Evolutionary conservation across 2,113 vertebrate genomes (phyloP).

Genomic region (Crotalus viridis): DNA sequence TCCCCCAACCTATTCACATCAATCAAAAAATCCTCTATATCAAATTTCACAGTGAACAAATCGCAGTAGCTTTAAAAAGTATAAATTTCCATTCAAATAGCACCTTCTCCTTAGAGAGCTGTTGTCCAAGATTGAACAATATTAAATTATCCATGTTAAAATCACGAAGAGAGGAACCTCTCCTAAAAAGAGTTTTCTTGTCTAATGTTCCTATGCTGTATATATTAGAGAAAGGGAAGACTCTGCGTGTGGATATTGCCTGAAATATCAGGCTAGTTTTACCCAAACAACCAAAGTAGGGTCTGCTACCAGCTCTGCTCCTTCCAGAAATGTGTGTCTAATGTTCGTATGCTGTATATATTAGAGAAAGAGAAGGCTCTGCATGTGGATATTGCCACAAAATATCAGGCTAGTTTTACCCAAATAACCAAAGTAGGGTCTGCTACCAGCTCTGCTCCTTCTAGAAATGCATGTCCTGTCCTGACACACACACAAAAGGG

Average conservation of each 20-base stretch:
- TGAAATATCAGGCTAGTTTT: not conserved
- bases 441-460: not conserved
- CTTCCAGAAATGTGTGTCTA: not conserved
- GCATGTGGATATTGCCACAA: not conserved
- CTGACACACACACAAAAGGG: not conserved
- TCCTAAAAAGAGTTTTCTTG: not conserved
- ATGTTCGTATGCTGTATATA: not conserved
- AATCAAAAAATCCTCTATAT: not conserved
- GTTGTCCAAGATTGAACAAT: not conserved
- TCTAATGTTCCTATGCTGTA: not conserved
- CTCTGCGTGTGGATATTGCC: not conserved
- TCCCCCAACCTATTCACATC: not conserved
- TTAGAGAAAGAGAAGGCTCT: not conserved
- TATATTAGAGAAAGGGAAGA: not conserved
- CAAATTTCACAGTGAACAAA: not conserved
- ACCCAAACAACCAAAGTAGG: not conserved
- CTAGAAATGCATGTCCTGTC: not conserved
- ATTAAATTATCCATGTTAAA: not conserved
- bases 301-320: not conserved
- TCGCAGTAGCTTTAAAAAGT: not conserved
- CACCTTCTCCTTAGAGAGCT: not conserved
- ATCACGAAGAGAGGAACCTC: not conserved
- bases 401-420: not conserved
- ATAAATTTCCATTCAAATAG: not conserved
- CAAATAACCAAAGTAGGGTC: not conserved